phyloP scores from a whole-genome alignment of 1,140 invertebrate species.

The Pseudomyrmex gracilis region DNA sequence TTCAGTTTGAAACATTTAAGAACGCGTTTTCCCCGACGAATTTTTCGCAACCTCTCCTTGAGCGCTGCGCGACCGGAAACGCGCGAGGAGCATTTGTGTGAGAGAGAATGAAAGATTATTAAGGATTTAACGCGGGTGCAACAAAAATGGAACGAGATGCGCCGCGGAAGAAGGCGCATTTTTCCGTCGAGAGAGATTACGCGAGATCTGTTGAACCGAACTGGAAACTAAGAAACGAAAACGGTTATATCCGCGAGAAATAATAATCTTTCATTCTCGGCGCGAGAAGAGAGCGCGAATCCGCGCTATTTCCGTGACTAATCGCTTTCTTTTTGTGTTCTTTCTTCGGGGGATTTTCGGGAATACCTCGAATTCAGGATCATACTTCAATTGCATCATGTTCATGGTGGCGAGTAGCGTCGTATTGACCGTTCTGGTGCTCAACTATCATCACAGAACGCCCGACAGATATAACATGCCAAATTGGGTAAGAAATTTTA shows the following conservation, averaged over 20 bases:
- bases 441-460: conserved; percentile 99
- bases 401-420: conserved; percentile 99
- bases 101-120: conserved; percentile 66
- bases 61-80: not conserved
- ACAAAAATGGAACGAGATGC: not conserved
- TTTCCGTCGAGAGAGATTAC: conserved; percentile 5
- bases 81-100: conserved; percentile 6
- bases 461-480: conserved; percentile 99
- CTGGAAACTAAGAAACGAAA: not conserved
- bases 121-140: not conserved
- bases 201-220: not conserved
- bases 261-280: conserved; percentile 63
- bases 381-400: conserved; percentile 99
- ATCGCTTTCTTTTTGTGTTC: conserved; percentile 79
- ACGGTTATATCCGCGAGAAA: conserved; percentile 3
- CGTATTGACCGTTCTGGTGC: conserved; percentile 98
- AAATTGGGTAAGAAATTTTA: conserved; percentile 91
- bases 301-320: conserved; percentile 77
- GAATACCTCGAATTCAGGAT: conserved; percentile 89
- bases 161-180: not conserved
- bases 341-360: conserved; percentile 77
- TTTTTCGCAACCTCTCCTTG: not conserved
- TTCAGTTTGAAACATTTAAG: conserved; percentile 23
- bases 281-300: conserved; percentile 9
- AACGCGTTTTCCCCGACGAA: conserved; percentile 17